phyloP scores from a whole-genome alignment of 2,113 vertebrate species.

The Dasypus novemcinctus region DNA sequence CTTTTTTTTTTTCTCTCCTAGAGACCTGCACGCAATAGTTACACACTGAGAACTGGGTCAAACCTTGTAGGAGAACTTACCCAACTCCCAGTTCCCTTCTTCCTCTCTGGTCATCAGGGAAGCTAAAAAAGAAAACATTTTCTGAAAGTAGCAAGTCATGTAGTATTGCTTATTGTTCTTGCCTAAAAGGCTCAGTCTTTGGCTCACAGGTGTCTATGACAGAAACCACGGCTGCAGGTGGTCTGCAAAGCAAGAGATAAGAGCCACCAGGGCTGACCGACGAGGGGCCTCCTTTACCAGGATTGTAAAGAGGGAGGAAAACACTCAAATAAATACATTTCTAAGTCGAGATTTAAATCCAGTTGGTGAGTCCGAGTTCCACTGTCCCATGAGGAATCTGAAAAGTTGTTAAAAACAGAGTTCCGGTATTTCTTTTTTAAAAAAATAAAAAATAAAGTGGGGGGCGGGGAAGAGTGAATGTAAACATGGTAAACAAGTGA shows the following conservation, averaged over 20 bases:
- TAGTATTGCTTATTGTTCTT: slow-evolving; percentile 78
- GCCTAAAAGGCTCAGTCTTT: slow-evolving; percentile 78
- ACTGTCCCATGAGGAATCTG: slow-evolving; percentile 55
- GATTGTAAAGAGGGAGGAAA: neutral
- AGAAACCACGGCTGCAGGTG: slow-evolving; percentile 66
- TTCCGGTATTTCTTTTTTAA: slow-evolving; percentile 37
- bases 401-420: slow-evolving; percentile 69
- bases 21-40: slow-evolving; percentile 43
- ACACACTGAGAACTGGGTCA: slow-evolving; percentile 64
- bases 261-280: slow-evolving; percentile 61
- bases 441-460: slow-evolving; percentile 52
- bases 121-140: slow-evolving; percentile 60
- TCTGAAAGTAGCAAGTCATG: slow-evolving; percentile 72
- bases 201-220: slow-evolving; percentile 73
- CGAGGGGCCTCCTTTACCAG: neutral
- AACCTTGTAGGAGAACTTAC: slow-evolving; percentile 70
- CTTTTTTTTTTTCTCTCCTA: slow-evolving; percentile 38
- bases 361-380: slow-evolving; percentile 67
- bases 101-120: slow-evolving; percentile 73
- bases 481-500: slow-evolving; percentile 76
- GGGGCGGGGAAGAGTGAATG: too few species aligned
- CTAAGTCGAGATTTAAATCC: slow-evolving; percentile 45
- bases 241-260: slow-evolving; percentile 72
- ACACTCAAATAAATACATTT: slow-evolving; percentile 29
- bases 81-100: slow-evolving; percentile 66